Evolutionary conservation across 2,113 vertebrate species (phyloP).

Genomic region (Apeltes quadracus): DNA sequence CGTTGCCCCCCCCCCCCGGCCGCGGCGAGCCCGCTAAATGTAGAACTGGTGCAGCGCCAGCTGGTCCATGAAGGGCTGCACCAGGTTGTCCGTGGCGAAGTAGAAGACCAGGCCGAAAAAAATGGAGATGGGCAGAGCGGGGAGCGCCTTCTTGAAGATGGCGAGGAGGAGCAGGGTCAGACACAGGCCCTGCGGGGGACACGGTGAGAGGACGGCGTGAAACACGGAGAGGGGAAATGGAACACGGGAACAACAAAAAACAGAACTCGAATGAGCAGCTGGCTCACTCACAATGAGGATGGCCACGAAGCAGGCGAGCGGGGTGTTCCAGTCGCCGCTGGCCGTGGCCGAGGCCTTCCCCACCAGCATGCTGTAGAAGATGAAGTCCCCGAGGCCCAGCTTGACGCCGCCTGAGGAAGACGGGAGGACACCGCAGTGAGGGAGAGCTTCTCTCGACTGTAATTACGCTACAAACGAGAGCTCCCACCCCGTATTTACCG

Average conservation of each 20-base stretch:
- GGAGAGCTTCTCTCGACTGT: constrained; percentile 40
- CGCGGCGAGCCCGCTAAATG: too few species aligned
- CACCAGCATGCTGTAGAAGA: constrained; percentile 99
- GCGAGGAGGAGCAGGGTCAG: constrained; percentile 96
- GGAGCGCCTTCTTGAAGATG: constrained; percentile 99
- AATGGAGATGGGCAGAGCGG: constrained; percentile 97
- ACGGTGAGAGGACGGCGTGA: constrained; percentile 9
- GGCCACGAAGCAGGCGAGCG: constrained; percentile 97
- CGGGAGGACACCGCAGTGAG: constrained; percentile 59
- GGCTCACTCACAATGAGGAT: constrained; percentile 92
- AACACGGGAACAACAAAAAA: neutral
- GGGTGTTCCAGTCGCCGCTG: constrained; percentile 99
- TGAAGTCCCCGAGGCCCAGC: constrained; percentile 96
- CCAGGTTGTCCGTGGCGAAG: constrained; percentile 97
- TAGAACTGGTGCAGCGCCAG: constrained; percentile 98
- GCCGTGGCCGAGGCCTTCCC: constrained; percentile 98
- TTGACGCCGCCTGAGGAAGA: constrained; percentile 92
- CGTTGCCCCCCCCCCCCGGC: too few species aligned
- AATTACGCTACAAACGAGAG: constrained; percentile 61
- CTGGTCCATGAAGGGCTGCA: constrained; percentile 96
- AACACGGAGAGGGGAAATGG: neutral
- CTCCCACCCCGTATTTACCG: constrained; percentile 51
- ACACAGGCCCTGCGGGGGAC: constrained; percentile 89
- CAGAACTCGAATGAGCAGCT: constrained; percentile 50
- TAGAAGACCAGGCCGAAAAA: constrained; percentile 98